Percentiles rank a stretch among this genome's conserved stretches.
phyloP scores from a whole-genome alignment of 2,113 vertebrate genomes.

The Mohoua ochrocephala region DNA sequence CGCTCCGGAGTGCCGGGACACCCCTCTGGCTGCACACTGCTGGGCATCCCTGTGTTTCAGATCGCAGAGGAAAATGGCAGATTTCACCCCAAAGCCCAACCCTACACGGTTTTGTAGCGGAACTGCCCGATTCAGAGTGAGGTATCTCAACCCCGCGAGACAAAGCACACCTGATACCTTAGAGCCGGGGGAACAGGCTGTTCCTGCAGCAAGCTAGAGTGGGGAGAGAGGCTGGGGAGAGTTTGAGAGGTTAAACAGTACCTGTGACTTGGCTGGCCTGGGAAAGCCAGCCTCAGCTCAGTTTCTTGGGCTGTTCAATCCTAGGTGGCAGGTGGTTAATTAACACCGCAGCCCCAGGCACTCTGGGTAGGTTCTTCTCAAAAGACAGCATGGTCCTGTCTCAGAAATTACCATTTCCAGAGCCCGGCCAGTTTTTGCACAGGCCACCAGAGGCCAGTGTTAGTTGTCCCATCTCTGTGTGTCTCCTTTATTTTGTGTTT shows the following conservation, averaged over 20 bases:
- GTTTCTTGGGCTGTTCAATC: background rate
- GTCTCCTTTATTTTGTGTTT: background rate
- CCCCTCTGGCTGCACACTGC: background rate
- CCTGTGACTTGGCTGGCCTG: background rate
- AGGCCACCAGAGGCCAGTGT: conserved; percentile 54
- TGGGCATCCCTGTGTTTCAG: background rate
- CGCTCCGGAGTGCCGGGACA: rapidly evolving
- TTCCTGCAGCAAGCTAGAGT: background rate
- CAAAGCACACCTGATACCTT: rapidly evolving
- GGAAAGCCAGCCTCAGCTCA: background rate
- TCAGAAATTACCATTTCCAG: background rate
- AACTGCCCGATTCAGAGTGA: background rate
- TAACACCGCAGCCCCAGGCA: background rate
- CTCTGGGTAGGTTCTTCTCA: background rate
- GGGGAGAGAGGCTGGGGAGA: background rate
- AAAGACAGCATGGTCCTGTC: background rate
- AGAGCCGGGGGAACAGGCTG: background rate
- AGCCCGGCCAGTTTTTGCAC: background rate
- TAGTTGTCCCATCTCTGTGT: conserved; percentile 29
- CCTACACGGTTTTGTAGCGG: background rate
- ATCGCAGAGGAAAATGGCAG: background rate
- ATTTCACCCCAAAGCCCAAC: background rate
- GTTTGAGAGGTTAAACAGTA: background rate
- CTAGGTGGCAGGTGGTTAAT: background rate
- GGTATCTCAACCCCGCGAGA: background rate